Evolutionary conservation across 2,113 vertebrate species (phyloP), one percentile per base, ranked within the genome.

Genomic region (Platysternon megacephalum): DNA sequence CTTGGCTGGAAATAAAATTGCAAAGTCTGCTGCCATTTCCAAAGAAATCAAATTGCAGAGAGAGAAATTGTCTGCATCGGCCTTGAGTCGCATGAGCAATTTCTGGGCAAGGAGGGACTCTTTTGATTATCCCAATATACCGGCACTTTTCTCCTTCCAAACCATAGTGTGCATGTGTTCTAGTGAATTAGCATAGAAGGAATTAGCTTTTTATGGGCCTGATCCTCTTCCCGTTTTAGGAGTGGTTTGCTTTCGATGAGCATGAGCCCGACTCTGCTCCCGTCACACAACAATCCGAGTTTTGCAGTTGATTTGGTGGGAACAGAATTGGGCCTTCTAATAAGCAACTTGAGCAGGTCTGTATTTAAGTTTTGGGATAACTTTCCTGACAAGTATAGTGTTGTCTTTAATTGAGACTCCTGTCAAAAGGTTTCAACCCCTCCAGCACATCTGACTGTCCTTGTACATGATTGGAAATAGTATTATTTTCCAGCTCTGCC

Each of bases 1-100:
- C 55, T 89, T 88, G 72, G 90, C 52, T 85, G 74, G 32, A 68
- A 80, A 72, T 48, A n/a, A 79, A 85, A 74, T n/a, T 48, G 91
- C 42, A 29, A 32, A 0, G 1, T 56, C 85, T 61, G 61, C 72
- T 95, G 44, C 90, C 32, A 2, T 21, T 85, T 80, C 85, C 85
- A 93, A 85, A 65, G 79, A 85, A 88, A 84, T 74, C 26, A 39
- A 0, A 51, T 74, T 86, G 88, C 42, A 84, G 88, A 58, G 61
- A 44, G 2, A 26, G 42, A 86, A 68, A 39, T 14, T 5, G 35
- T 49, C 85, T 53, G 83, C 49, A 4, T 49, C 78, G 22, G 53
- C 48, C 48, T 68, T 52, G n/a, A 42, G 12, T 86, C 42, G 46
- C 56, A 51, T 55, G 58, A 76, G 85, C 68, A 39, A 28, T 85